Evolutionary conservation across 2,797 vertebrate genomes (phyloP).

Genomic region (Sciurus carolinensis): DNA sequence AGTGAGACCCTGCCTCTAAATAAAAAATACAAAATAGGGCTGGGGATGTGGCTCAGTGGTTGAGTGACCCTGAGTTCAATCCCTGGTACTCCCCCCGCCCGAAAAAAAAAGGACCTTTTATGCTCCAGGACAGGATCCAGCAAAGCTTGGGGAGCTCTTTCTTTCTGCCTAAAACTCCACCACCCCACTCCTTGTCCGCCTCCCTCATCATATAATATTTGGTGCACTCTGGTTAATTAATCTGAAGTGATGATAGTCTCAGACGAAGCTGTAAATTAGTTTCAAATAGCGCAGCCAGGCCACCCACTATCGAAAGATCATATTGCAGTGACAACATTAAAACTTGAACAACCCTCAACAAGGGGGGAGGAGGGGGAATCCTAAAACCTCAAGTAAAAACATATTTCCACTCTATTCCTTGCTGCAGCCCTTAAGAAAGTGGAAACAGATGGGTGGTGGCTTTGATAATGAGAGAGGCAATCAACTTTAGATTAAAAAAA

Average conservation of each 20-base stretch:
- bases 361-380: slow-evolving; percentile 75
- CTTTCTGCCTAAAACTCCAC: not conserved
- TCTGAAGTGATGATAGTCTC: slow-evolving; percentile 88
- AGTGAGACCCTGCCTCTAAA: no score
- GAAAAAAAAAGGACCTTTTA: no score
- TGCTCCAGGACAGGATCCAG: not conserved
- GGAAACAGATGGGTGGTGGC: slow-evolving; percentile 89
- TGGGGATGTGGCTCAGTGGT: no score
- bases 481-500: slow-evolving; percentile 83
- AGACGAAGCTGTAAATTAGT: slow-evolving; percentile 89
- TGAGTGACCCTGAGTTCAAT: no score
- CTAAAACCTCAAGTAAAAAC: slow-evolving; percentile 88
- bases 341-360: slow-evolving; percentile 86
- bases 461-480: slow-evolving; percentile 88
- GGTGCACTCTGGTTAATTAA: slow-evolving; percentile 88
- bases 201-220: slow-evolving; percentile 55
- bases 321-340: slow-evolving; percentile 88
- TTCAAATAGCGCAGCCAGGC: slow-evolving; percentile 88
- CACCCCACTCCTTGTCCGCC: not conserved
- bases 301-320: slow-evolving; percentile 88
- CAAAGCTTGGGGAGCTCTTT: not conserved
- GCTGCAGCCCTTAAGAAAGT: slow-evolving; percentile 86
- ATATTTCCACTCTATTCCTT: slow-evolving; percentile 85
- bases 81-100: no score
- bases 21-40: no score